Evolutionary conservation across 2,888 invertebrate species (phyloP).

Genomic region (Tiphia femorata): DNA sequence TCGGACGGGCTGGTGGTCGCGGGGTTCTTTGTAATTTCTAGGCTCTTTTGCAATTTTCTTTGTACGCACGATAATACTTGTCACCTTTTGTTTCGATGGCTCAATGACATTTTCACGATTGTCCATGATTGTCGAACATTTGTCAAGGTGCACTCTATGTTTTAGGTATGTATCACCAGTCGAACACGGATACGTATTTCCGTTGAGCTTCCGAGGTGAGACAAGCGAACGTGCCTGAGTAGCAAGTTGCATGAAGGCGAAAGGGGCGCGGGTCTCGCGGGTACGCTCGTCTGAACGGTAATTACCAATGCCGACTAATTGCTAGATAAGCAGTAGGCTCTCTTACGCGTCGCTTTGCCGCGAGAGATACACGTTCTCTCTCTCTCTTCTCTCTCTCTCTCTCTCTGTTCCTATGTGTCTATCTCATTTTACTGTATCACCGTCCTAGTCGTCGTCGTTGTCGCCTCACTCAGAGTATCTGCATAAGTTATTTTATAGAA

Average conservation of each 20-base stretch:
- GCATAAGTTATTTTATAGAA: too few relatives aligned
- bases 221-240: not conserved
- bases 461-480: not conserved
- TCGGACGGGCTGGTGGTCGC: too few relatives aligned
- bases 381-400: not conserved
- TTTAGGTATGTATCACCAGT: too few relatives aligned
- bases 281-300: constrained; percentile 23
- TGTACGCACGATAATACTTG: too few relatives aligned
- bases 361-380: constrained; percentile 6
- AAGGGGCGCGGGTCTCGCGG: constrained; percentile 1
- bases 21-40: too few relatives aligned
- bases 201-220: not conserved
- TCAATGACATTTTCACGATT: too few relatives aligned
- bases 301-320: constrained; percentile 47
- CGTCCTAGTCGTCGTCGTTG: not conserved
- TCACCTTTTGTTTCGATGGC: too few relatives aligned
- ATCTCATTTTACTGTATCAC: not conserved
- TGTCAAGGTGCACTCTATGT: too few relatives aligned
- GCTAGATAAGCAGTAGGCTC: constrained; percentile 35
- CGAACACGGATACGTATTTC: too few relatives aligned
- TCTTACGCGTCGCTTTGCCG: constrained; percentile 13
- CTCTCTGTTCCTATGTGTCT: not conserved
- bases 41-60: too few relatives aligned
- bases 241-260: not conserved
- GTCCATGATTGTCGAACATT: too few relatives aligned